These are phyloP conservation scores for Brachionus koreanus DNA, from an alignment of 1,140 invertebrate genomes.

Conservation along the genomic window DNA sequence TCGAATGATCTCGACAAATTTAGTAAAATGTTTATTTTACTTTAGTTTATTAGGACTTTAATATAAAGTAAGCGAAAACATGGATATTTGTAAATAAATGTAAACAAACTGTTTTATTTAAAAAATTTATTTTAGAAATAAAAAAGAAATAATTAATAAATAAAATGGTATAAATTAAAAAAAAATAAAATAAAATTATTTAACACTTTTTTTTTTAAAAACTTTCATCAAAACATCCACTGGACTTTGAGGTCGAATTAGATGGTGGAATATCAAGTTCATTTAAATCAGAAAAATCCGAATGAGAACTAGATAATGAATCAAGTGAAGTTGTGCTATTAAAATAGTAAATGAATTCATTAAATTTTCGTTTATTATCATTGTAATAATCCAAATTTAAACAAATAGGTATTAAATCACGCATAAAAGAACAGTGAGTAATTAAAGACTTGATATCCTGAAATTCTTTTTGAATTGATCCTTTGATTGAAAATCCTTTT, in stretches of 20 bases:
- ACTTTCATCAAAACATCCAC: background rate
- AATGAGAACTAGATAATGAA: slow-evolving; percentile 16
- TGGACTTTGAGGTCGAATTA: background rate
- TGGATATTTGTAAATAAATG: too few species aligned
- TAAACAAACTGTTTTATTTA: too few species aligned
- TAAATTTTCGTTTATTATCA: slow-evolving; percentile 6
- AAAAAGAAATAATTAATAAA: slow-evolving; percentile 2
- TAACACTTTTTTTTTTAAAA: background rate
- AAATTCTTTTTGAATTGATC: background rate
- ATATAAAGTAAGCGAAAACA: too few species aligned
- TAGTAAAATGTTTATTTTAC: too few species aligned
- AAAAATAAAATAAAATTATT: background rate
- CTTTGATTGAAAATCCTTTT: background rate
- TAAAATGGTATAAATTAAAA: background rate
- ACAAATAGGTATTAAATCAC: slow-evolving; percentile 16
- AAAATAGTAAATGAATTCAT: slow-evolving; percentile 28
- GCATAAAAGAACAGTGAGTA: slow-evolving; percentile 37
- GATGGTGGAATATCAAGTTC: slow-evolving; percentile 11
- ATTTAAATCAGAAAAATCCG: slow-evolving; percentile 23
- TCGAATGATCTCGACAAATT: too few species aligned
- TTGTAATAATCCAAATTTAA: slow-evolving; percentile 27
- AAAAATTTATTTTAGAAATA: background rate
- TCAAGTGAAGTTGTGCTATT: slow-evolving; percentile 24
- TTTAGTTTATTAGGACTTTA: too few species aligned
- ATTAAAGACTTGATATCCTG: slow-evolving; percentile 26